Evolutionary conservation across 2,113 vertebrate species (phyloP), one percentile per base, ranked within the genome.

Genomic region (Mugil cephalus): DNA sequence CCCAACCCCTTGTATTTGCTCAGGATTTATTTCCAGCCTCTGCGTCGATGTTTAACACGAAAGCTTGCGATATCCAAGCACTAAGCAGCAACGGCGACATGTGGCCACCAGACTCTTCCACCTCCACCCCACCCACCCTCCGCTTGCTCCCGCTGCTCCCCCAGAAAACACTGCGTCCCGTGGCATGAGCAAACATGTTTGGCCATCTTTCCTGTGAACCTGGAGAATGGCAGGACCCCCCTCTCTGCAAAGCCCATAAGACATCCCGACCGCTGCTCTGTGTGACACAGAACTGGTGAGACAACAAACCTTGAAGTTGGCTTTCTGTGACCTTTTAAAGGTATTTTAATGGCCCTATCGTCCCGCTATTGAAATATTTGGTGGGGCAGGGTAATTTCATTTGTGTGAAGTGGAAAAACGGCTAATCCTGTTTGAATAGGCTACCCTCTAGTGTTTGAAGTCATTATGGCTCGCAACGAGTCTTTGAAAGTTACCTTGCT

Each of bases 21-120:
- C 72, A 90, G 82, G 80, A 70, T 87, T 92, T 92, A 83, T 89
- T 91, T 90, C 79, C 89, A 80, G 84, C 80, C 79, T 78, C 75
- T 70, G 65, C 15, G 19, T 90, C 66, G 45, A 83, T 79, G 77
- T 93, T 93, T 88, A 90, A 83, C 82, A 88, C 85, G 65, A 92
- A 91, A 88, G 72, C 77, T 71, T 69, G 73, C 83, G 77, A 78
- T 87, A 88, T 82, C 84, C 86, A 68, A 46, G 82, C 77, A 36
- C 74, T 39, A 79, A 91, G 78, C 86, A 73, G 54, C 69, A 84
- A 75, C 81, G 54, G 89, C 59, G 86, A 94, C 94, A 94, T 94
- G 92, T 94, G 94, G 93, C 88, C 87, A 90, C 92, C 94, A 94
- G 93, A 89, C 84, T 85, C 86, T 73, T 89, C 86, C 80, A 71